Evolutionary conservation across 30 jellyfish, hydroid and myxozoan genomes (phyloP), one percentile per base, ranked within the genome.

Genomic region (Haliclystus octoradiatus): DNA sequence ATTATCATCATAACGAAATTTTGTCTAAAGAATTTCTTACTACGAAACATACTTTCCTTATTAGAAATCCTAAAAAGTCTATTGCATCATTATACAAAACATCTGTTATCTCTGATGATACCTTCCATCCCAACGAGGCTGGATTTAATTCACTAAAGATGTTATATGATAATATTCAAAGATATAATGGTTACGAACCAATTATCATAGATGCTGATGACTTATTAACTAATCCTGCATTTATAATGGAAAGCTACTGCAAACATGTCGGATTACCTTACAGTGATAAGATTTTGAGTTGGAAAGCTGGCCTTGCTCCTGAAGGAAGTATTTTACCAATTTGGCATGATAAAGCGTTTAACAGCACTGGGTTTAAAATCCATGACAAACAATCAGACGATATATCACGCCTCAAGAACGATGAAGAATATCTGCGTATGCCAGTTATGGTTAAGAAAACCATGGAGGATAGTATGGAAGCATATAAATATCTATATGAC

Each of bases 271-370:
- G 93, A 14, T 70, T 82, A 22, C 80, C 68, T 0, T 89, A 65
- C 70, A 80, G 81, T 52, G 82, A 75, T 66, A 72, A 79, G 74
- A 89, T 89, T 28, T 79, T 89, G n/a, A 77, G 69, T 40, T 89
- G 98, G 98, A 94, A 89, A 69, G 92, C 98, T 2, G 93, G 95
- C n/a, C 85, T 84, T 49, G 80, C 75, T 7, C 92, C 92, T 5
- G 96, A 80, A 60, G 79, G 96, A 94, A 84, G 70, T 66, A 88
- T 69, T 28, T 86, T 94, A 92, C 77, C 76, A 29, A 94, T 94
- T 32, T 88, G 97, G 97, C 97, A 88, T 60, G 94, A 80, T 29
- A 71, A 75, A 46, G 97, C 89, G 3, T 68, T 79, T 32, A 88
- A 88, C 47, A 88, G 97, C 80, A 52, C 94, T n/a, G 97, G 97